phyloP scores from a whole-genome alignment of 2,113 vertebrate genomes.

The cat (Felis catus) region F.catus_Fca126_mat1.0 CM031427.1:15792001-15792500 shows the following conservation, averaged over 20 bases:
- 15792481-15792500: not conserved
- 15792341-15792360: not conserved
- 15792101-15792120: not conserved
- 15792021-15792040: not conserved
- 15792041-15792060: conserved; percentile 24
- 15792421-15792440: not conserved
- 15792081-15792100: not conserved
- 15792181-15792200: not conserved
- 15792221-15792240: not conserved
- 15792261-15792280: conserved; percentile 6
- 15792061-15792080: not conserved
- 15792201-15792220: not conserved
- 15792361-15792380: not conserved
- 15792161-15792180: not conserved
- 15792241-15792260: not conserved
- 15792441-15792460: not conserved
- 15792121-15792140: not conserved
- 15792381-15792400: not conserved
- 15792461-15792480: not conserved
- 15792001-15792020: conserved; percentile 39
- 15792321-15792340: not conserved
- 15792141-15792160: conserved; percentile 25
- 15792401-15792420: not conserved
- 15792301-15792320: conserved; percentile 10
- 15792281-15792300: not conserved